Percentiles rank a stretch among this genome's conserved stretches.
phyloP scores from a whole-genome alignment of 2,888 invertebrate genomes.

The Pseudococcus viburni region DNA sequence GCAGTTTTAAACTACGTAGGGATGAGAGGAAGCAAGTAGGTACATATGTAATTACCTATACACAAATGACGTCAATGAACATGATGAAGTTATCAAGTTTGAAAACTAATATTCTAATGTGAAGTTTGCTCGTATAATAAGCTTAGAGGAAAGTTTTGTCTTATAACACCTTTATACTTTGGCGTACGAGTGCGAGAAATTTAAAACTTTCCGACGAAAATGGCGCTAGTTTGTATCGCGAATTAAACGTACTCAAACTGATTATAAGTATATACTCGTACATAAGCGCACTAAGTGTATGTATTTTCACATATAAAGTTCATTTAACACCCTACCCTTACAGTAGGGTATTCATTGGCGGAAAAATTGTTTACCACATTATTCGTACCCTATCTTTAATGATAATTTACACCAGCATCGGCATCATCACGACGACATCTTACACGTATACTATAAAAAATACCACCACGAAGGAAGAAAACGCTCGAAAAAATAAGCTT shows the following conservation, averaged over 20 bases:
- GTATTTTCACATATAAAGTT: slow-evolving; percentile 10
- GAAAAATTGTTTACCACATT: slow-evolving; percentile 4
- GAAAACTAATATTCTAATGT: slow-evolving; percentile 48
- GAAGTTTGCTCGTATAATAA: slow-evolving; percentile 46
- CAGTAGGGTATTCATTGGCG: neutral
- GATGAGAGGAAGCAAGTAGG: neutral
- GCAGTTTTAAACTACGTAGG: neutral
- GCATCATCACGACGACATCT: neutral
- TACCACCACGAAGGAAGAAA: neutral
- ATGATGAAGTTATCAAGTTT: slow-evolving; percentile 48
- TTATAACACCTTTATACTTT: slow-evolving; percentile 43
- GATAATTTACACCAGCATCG: slow-evolving; percentile 11
- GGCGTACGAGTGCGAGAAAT: slow-evolving; percentile 36
- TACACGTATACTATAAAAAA: neutral
- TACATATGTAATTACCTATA: slow-evolving; percentile 27
- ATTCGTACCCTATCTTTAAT: neutral
- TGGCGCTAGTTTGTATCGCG: slow-evolving; percentile 34
- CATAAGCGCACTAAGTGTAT: neutral
- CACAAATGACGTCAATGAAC: slow-evolving; percentile 49
- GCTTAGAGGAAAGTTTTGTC: slow-evolving; percentile 51
- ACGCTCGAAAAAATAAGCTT: slow-evolving; percentile 18
- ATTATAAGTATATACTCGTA: neutral
- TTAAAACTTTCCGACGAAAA: slow-evolving; percentile 48
- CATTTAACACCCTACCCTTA: neutral
- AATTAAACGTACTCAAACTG: slow-evolving; percentile 35